These are phyloP conservation scores for Mythimna loreyi DNA, from an alignment of 2,888 invertebrate genomes.

Conservation along the genomic window DNA sequence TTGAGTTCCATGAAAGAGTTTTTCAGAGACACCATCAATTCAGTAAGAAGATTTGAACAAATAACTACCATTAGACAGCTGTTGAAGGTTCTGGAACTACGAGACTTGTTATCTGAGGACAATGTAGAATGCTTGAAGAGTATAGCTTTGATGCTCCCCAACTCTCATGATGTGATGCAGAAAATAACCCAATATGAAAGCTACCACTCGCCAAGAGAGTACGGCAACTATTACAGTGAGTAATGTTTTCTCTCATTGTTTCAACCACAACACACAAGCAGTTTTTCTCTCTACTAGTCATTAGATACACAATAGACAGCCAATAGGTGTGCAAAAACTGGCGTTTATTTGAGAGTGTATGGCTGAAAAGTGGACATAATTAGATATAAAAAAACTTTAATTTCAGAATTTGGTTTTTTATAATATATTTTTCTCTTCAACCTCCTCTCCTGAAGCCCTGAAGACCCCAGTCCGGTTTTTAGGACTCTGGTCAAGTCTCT, in stretches of 20 bases:
- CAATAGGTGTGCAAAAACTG: no score
- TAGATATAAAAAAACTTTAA: no score
- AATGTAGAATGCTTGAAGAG: constrained; percentile 79
- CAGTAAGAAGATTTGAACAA: constrained; percentile 80
- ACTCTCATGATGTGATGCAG: constrained; percentile 69
- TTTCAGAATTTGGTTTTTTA: no score
- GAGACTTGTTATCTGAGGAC: constrained; percentile 81
- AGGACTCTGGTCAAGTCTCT: no score
- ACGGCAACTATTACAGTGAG: constrained; percentile 77
- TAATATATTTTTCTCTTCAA: no score
- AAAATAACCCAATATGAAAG: constrained; percentile 77
- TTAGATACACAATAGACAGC: no score
- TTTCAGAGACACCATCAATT: constrained; percentile 82
- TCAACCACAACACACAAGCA: neutral
- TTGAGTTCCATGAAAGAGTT: constrained; percentile 78
- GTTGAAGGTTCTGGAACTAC: constrained; percentile 79
- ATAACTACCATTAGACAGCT: constrained; percentile 78
- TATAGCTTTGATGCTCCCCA: constrained; percentile 74
- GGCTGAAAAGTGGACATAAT: no score
- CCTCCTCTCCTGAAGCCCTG: no score
- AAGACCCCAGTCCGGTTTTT: no score
- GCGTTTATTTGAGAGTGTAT: no score
- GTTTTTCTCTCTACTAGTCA: neutral
- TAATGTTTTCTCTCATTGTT: constrained; percentile 20
- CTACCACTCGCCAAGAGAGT: constrained; percentile 66